Evolutionary conservation across 2,113 vertebrate genomes (phyloP).

Genomic region (Centropus bengalensis): DNA sequence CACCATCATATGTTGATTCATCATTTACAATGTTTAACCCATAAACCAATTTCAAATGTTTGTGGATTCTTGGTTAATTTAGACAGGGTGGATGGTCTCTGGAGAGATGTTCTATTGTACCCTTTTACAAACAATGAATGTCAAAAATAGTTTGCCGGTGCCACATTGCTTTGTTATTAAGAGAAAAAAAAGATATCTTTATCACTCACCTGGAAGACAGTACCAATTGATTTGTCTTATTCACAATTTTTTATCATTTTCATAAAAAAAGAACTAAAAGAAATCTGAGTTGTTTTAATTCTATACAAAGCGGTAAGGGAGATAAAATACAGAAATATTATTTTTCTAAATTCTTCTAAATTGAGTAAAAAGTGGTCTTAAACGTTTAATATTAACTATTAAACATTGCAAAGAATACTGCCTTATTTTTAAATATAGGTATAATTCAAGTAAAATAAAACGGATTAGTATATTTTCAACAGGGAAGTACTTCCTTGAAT

Average conservation of each 20-base stretch:
- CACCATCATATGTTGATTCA: neutral
- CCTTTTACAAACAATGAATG: neutral
- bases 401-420: neutral
- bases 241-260: neutral
- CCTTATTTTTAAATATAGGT: neutral
- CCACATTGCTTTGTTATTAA: neutral
- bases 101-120: neutral
- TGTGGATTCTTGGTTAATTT: neutral
- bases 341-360: neutral
- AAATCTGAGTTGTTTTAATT: neutral
- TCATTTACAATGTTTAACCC: neutral
- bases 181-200: neutral
- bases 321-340: neutral
- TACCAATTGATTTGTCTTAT: neutral
- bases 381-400: too few relatives aligned
- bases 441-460: neutral
- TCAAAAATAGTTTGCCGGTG: neutral
- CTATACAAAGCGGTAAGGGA: neutral
- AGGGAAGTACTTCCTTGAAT: neutral
- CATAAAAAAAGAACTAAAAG: neutral
- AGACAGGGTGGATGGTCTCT: neutral
- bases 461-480: neutral
- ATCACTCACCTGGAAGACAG: neutral
- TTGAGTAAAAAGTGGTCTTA: neutral
- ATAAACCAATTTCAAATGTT: neutral